Base-by-base conservation (phyloP, 2,113 vertebrate genomes). In the Azemiops feae region DNA sequence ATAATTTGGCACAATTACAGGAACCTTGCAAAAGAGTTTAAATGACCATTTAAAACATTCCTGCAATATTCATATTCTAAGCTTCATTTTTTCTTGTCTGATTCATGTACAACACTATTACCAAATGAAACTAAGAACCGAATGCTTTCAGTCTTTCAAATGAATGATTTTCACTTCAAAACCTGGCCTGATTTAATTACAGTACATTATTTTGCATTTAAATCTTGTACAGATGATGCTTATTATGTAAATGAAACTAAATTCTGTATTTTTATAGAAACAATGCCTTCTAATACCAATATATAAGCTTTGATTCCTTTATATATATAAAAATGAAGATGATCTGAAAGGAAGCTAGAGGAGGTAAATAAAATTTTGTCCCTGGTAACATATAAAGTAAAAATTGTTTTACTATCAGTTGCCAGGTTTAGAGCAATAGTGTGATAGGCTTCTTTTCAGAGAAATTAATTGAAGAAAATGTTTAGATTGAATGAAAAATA, bases 181-280 rank as follows among this genome's bases (percentile, higher is more conserved):
- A 45, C 30, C 88, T 94, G 93, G 81, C 92, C 96, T 93, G 92
- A 94, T 89, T 92, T 50, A 22, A 14, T n/a, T 69, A 92, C 91
- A 0, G 85, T 87, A 69, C 16, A 50, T 47, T 74, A 34, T 89
- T 25, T 47, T 90, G 93, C 94, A 92, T 57, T 93, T 89, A 86
- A 94, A 94, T 96, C 94, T 95, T 96, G 95, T 96, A 96, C 91
- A 96, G 93, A 94, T 39, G 94, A 95, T 92, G 93, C 95, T 94
- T 96, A 91, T 97, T 93, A 43, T 96, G 96, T 96, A 97, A 52
- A 97, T 95, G 97, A 92, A 96, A 96, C 96, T 95, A 93, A 96
- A 96, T 98, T 95, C 93, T 96, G 96, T 97, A 97, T 98, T 98
- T 98, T 98, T 98, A 94, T 98, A 98, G 95, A 95, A 95, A 93